Base-by-base conservation (phyloP, 2,797 vertebrate genomes). In the Thripadectes ignobilis region DNA sequence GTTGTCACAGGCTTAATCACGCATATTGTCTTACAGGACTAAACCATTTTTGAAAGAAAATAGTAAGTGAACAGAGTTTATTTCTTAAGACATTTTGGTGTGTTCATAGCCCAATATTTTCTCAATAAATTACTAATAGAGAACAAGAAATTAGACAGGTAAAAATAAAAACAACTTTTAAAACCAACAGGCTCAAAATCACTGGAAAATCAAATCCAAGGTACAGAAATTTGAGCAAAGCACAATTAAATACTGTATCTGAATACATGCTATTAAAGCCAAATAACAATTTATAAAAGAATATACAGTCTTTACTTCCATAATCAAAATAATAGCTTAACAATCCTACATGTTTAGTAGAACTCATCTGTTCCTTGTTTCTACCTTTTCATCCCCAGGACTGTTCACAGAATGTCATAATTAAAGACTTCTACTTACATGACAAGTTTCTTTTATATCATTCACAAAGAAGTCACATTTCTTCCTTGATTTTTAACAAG, bases 121-220 rank as follows among this genome's bases (percentile, higher is more conserved):
- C 39, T 52, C 63, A 73, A 72, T 27, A 73, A 79, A 38, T 34
- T 58, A 48, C 57, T 88, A 71, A 46, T 7, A 30, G 20, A 67
- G 17, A 85, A 30, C 13, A 71, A 21, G 24, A 92, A 82, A 95
- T 59, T 61, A 88, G 46, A 32, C 10, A 81, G 27, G 32, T 10
- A 95, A 85, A 92, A 38, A 71, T 51, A 82, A 87, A 84, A 77
- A 65, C 3, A 80, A 58, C 13, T 15, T 71, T 91, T 81, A 77
- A 96, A 95, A 95, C 3, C 61, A n/a, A 92, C 80, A 55, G 93
- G 23, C 8, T 76, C 51, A 84, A 93, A 92, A 85, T 9, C 11
- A 71, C 7, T 22, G 58, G 54, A 87, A 68, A 95, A 75, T 81
- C 51, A 77, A 90, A 81, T 23, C 49, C 67, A 81, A 86, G 24